Conservation (phyloP, 2,888 invertebrate species). For the Heliconius sara region DNA sequence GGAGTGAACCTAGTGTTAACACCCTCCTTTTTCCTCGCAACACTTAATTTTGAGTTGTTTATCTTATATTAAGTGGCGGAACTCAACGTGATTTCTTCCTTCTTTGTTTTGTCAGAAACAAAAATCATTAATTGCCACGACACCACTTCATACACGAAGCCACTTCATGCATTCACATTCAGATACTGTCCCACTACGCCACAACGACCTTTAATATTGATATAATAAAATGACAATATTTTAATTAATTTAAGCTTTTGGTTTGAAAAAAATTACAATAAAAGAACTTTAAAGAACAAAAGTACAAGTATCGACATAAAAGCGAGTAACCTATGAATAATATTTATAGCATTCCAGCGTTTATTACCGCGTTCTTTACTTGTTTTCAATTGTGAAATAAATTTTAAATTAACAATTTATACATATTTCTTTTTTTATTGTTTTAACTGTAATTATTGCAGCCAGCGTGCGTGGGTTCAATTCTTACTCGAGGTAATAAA, state of each 20-base stretch:
- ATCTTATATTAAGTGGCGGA: too few species aligned
- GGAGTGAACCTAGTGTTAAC: too few species aligned
- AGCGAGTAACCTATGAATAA: not conserved
- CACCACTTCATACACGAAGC: too few species aligned
- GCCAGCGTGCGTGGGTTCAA: not conserved
- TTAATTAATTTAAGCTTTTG: not conserved
- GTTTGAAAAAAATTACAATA: not conserved
- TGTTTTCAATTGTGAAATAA: not conserved
- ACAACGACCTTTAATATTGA: too few species aligned
- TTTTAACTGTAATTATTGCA: not conserved
- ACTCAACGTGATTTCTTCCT: too few species aligned
- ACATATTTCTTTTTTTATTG: not conserved
- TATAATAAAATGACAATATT: not conserved
- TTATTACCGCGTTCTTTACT: conserved; percentile 25
- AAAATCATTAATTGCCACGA: too few species aligned
- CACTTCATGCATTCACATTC: too few species aligned
- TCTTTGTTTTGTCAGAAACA: too few species aligned
- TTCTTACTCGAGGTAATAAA: not conserved
- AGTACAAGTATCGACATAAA: not conserved
- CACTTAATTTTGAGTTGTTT: too few species aligned
- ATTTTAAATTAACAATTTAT: not conserved
- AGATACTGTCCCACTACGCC: too few species aligned
- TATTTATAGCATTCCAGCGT: conserved; percentile 26
- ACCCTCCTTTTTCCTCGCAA: too few species aligned
- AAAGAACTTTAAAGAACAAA: not conserved